Evolutionary conservation across 2,113 vertebrate species (phyloP), one percentile per base, ranked within the genome.

Genomic region (Brachypteracias leptosomus): DNA sequence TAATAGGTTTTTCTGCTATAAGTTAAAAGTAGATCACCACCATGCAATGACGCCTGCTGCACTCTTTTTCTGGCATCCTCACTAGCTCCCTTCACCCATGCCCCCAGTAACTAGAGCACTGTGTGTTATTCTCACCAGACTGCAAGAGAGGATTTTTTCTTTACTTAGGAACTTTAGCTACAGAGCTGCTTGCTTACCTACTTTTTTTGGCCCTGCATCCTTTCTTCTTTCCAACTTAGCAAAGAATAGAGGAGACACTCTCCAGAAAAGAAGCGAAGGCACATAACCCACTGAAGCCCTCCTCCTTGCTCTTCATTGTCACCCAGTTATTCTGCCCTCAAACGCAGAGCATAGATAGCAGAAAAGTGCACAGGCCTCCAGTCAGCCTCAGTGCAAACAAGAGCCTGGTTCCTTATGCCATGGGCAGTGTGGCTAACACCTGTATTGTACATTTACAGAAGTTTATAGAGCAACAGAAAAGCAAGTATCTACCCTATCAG

Each of bases 1-100:
- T 97, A 96, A 97, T 97, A 96, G 93, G 71, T 97, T 97, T 96
- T 95, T 95, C 94, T 97, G 92, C 91, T 96, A 94, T 95, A 47
- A 93, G 92, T 88, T 95, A 66, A 92, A 97, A 97, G 93, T 95
- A 85, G 94, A 96, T 95, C 96, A 91, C 94, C 90, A 92, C 90
- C 89, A 92, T 93, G 84, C 84, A 96, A 61, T 95, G 94, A 96
- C 88, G 91, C 93, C 71, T 95, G 94, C 94, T 96, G 91, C 83
- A 93, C 85, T 97, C 95, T 95, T 97, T 92, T 97, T 95, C 95
- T 95, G 92, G 93, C 94, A 95, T 91, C 86, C 73, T 94, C 66
- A 90, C 86, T 73, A 88, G 52, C 95, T 96, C 90, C 87, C 83
- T 96, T 97, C 96, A 96, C 96, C 95, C 88, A 0, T 96, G 95